Conservation (phyloP, 2,888 invertebrate genomes). For the Scaptomyza caliginosa region DNA sequence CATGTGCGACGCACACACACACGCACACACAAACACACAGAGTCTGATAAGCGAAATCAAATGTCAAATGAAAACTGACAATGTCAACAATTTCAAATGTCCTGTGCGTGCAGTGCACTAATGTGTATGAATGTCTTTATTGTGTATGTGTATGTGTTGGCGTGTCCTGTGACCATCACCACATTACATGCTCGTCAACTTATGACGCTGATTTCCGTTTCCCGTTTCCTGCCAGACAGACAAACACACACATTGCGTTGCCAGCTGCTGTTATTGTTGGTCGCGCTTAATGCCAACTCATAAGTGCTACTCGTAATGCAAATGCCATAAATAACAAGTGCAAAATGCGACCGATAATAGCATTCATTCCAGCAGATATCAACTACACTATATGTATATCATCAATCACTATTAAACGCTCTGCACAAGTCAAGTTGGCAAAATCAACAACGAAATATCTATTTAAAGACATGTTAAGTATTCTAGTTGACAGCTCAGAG, state of each 20-base stretch:
- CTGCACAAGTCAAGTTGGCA: too few relatives aligned
- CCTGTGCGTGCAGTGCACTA: constrained; percentile 4
- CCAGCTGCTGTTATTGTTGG: constrained; percentile 6
- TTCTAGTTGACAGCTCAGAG: too few relatives aligned
- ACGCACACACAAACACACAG: background rate
- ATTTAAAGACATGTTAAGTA: too few relatives aligned
- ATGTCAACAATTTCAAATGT: constrained; percentile 72
- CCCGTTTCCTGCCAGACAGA: constrained; percentile 30
- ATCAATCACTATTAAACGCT: constrained; percentile 4
- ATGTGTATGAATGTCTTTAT: background rate
- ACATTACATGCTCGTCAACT: constrained; percentile 50
- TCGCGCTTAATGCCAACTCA: constrained; percentile 29
- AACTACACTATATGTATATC: background rate
- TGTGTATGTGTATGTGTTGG: background rate
- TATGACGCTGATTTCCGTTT: constrained; percentile 58
- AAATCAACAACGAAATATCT: too few relatives aligned
- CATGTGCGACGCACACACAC: constrained; percentile 47
- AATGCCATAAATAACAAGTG: constrained; percentile 62
- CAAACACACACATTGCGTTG: background rate
- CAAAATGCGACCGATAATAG: constrained; percentile 39
- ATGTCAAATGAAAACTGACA: constrained; percentile 64
- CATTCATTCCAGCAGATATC: constrained; percentile 19
- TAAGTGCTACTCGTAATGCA: constrained; percentile 41
- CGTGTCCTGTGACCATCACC: constrained; percentile 32
- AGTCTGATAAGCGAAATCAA: constrained; percentile 72